A percentile compares a stretch with the other conserved stretches of the same genome.
Conservation (phyloP, 2,888 invertebrate genomes). For the Agrotis exclamationis region DNA sequence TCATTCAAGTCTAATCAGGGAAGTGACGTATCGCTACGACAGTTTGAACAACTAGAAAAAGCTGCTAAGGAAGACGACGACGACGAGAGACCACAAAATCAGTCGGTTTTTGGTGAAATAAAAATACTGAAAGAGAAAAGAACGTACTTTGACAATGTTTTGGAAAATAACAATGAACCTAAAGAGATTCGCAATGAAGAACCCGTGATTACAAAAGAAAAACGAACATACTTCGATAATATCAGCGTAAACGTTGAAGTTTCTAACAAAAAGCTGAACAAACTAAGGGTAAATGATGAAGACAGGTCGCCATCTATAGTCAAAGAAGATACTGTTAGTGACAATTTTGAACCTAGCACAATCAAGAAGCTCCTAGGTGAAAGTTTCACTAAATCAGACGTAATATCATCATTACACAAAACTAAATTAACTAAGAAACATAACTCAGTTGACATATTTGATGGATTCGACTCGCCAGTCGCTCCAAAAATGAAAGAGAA, state of each 20-base stretch:
- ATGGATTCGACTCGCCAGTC: slow-evolving; percentile 74
- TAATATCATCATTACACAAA: slow-evolving; percentile 68
- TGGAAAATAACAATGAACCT: slow-evolving; percentile 31
- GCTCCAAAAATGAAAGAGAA: slow-evolving; percentile 59
- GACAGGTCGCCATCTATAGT: slow-evolving; percentile 82
- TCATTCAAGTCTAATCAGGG: slow-evolving; percentile 70
- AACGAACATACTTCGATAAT: slow-evolving; percentile 77
- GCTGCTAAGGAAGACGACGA: slow-evolving; percentile 67
- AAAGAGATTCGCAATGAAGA: slow-evolving; percentile 38
- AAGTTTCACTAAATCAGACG: slow-evolving; percentile 73
- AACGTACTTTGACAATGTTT: slow-evolving; percentile 71
- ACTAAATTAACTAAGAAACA: slow-evolving; percentile 72
- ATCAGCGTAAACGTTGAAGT: slow-evolving; percentile 62
- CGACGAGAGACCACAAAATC: slow-evolving; percentile 42
- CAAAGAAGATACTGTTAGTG: slow-evolving; percentile 75
- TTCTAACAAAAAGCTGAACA: slow-evolving; percentile 62
- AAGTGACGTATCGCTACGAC: slow-evolving; percentile 76
- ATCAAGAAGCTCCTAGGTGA: slow-evolving; percentile 83
- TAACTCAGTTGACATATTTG: slow-evolving; percentile 82
- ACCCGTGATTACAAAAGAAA: slow-evolving; percentile 57
- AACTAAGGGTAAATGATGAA: slow-evolving; percentile 65
- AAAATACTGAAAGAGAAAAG: slow-evolving; percentile 75
- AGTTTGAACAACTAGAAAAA: slow-evolving; percentile 81
- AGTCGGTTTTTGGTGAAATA: slow-evolving; percentile 65
- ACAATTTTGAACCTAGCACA: slow-evolving; percentile 76